Conservation (phyloP, 2,797 vertebrate genomes). For the Muscicapa comitata region DNA sequence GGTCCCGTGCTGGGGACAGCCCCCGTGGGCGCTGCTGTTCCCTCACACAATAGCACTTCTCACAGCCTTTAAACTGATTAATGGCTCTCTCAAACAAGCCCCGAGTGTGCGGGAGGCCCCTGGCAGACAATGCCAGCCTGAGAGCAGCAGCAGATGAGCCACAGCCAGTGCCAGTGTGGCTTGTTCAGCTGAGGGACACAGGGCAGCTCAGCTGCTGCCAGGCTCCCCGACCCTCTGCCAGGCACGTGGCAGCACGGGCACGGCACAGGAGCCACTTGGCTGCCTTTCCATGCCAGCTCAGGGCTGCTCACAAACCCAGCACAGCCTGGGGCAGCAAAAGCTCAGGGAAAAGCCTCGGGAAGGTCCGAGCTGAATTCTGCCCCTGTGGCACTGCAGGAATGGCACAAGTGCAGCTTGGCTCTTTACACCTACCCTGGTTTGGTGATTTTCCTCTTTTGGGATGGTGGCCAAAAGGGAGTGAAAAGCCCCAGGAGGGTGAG, state of each 20-base stretch:
- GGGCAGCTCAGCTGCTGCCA: not conserved
- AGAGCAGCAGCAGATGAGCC: not conserved
- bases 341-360: not conserved
- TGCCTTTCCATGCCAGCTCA: accelerated
- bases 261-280: not conserved
- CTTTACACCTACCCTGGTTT: not conserved
- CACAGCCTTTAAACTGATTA: not conserved
- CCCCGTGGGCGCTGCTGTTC: not conserved
- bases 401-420: accelerated
- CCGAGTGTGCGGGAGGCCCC: not conserved
- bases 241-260: not conserved
- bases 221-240: not conserved
- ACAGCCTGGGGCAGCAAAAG: not conserved
- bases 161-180: not conserved
- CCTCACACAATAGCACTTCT: not conserved
- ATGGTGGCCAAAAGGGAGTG: not conserved
- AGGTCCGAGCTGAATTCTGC: not conserved
- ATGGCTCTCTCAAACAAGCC: not conserved
- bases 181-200: not conserved
- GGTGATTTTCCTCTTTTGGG: not conserved
- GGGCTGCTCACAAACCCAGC: not conserved
- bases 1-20: not conserved
- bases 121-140: not conserved
- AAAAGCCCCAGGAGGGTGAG: accelerated
- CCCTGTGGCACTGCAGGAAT: accelerated